A percentile compares a stretch with the other conserved stretches of the same genome.
Evolutionary conservation across 2,797 vertebrate genomes (phyloP).

Genomic region (Lepilemur ruficaudatus): DNA sequence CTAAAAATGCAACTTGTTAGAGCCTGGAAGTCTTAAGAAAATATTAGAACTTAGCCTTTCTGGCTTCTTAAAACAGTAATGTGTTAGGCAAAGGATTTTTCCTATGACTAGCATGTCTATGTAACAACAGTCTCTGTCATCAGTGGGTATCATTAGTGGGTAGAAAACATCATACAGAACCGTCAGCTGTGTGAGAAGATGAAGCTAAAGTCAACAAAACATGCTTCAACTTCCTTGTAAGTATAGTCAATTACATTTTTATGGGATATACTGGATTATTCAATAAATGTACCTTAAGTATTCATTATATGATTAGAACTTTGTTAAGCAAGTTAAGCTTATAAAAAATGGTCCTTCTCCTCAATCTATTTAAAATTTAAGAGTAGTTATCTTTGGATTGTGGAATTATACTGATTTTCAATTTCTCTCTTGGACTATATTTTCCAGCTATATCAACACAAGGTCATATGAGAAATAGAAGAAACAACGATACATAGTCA

Average conservation of each 20-base stretch:
- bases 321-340: background rate
- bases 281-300: background rate
- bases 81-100: background rate
- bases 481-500: background rate
- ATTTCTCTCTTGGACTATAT: background rate
- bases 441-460: background rate
- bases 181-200: background rate
- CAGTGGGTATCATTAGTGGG: background rate
- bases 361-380: background rate
- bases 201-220: background rate
- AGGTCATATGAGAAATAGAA: background rate
- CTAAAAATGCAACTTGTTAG: background rate
- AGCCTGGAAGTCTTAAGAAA: background rate
- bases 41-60: background rate
- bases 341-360: background rate
- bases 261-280: background rate
- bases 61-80: background rate
- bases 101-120: background rate
- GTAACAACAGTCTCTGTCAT: background rate
- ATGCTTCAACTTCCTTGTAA: background rate
- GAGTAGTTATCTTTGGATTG: background rate
- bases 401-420: background rate
- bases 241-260: background rate
- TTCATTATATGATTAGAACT: background rate
- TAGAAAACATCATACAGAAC: background rate